phyloP scores from a whole-genome alignment of 2,113 vertebrate genomes.

The Ornithorhynchus anatinus region DNA sequence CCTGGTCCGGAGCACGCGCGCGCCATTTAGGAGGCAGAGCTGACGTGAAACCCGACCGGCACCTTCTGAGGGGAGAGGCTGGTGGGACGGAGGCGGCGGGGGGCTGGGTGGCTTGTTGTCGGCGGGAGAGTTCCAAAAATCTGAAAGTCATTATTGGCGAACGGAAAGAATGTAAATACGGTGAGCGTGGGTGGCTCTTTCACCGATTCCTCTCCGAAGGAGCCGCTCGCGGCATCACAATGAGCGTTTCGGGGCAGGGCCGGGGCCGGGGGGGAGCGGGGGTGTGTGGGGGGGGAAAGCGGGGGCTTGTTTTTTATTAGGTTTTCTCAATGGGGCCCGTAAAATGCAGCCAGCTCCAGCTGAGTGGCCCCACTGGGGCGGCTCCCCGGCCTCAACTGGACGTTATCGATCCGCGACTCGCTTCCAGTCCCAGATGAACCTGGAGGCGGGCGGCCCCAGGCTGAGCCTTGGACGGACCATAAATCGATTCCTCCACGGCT shows the following conservation, averaged over 20 bases:
- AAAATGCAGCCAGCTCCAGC: conserved; percentile 7
- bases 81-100: conserved; percentile 68
- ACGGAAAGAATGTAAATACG: conserved; percentile 66
- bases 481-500: too few species aligned
- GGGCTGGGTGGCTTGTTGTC: conserved; percentile 72
- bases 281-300: too few species aligned
- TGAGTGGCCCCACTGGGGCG: neutral
- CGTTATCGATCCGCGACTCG: too few species aligned
- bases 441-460: too few species aligned
- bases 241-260: neutral
- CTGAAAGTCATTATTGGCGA: conserved; percentile 79
- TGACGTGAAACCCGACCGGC: conserved; percentile 68
- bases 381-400: too few species aligned
- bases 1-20: conserved; percentile 80
- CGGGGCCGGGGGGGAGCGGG: too few species aligned
- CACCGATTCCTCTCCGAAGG: conserved; percentile 6
- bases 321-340: conserved; percentile 15
- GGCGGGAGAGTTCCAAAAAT: conserved; percentile 87
- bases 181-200: conserved; percentile 32
- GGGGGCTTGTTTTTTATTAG: neutral
- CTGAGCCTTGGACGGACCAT: too few species aligned
- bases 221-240: neutral
- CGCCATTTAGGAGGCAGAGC: conserved; percentile 81
- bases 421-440: too few species aligned
- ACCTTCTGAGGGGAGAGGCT: conserved; percentile 68